phyloP scores from a whole-genome alignment of 1,140 invertebrate species.

The Drosophila serrata region DNA sequence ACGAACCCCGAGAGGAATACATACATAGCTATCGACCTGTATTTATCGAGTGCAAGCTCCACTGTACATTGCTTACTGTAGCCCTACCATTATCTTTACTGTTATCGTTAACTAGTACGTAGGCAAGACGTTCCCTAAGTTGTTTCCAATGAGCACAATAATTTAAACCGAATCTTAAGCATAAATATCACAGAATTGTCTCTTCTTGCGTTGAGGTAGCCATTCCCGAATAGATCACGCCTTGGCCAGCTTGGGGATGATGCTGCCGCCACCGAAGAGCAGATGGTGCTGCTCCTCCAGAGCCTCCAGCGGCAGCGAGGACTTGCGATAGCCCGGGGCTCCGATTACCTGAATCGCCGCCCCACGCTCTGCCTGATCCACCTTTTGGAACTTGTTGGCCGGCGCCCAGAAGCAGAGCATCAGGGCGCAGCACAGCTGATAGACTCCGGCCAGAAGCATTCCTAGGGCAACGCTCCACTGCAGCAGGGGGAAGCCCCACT shows the following conservation, averaged over 20 bases:
- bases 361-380: conserved; percentile 41
- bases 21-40: conserved; percentile 51
- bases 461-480: conserved; percentile 80
- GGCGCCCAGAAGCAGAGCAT: conserved; percentile 74
- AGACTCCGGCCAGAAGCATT: conserved; percentile 80
- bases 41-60: conserved; percentile 65
- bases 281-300: conserved; percentile 60
- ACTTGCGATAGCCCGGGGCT: conserved; percentile 27
- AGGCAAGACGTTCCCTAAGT: conserved; percentile 78
- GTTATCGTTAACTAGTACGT: conserved; percentile 58
- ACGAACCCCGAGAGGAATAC: neutral
- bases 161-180: conserved; percentile 73
- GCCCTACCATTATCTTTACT: conserved; percentile 56
- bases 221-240: conserved; percentile 13
- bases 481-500: conserved; percentile 75
- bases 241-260: conserved; percentile 18
- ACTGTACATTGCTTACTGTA: conserved; percentile 65
- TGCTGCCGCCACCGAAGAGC: neutral
- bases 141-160: conserved; percentile 77
- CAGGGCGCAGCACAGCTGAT: conserved; percentile 80
- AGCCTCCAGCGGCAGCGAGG: conserved; percentile 19
- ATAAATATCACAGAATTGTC: conserved; percentile 72
- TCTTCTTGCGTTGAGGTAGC: conserved; percentile 46
- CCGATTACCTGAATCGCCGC: conserved; percentile 11
- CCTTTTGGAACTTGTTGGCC: conserved; percentile 33